Evolutionary conservation across 2,888 invertebrate species (phyloP).

Genomic region (Nomada hirtipes): DNA sequence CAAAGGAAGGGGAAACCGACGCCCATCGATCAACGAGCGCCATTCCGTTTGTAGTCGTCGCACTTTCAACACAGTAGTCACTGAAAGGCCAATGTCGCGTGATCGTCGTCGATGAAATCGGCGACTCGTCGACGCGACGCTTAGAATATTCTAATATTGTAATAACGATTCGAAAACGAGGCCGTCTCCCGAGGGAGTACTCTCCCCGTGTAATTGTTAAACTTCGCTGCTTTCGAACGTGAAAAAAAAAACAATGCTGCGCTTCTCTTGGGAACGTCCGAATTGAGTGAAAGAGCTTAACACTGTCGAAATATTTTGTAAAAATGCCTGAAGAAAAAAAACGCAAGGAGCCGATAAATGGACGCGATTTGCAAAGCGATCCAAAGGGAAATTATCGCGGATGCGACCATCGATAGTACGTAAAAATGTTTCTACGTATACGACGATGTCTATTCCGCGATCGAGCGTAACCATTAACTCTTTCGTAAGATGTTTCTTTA

Average conservation of each 20-base stretch:
- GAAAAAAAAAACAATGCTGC: constrained; percentile 1
- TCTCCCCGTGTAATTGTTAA: neutral
- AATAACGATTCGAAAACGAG: constrained; percentile 45
- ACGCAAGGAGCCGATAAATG: neutral
- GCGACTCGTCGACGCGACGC: constrained; percentile 25
- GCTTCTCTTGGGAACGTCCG: constrained; percentile 30
- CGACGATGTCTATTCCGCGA: constrained; percentile 3
- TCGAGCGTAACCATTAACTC: constrained; percentile 36
- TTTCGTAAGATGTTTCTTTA: constrained; percentile 64
- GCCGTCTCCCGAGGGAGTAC: constrained; percentile 8
- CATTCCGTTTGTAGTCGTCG: constrained; percentile 82
- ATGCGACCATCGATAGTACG: constrained; percentile 3
- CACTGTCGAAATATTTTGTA: constrained; percentile 60
- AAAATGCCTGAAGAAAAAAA: constrained; percentile 24
- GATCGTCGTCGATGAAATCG: constrained; percentile 9
- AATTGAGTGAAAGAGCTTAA: constrained; percentile 59
- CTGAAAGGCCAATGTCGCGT: constrained; percentile 30
- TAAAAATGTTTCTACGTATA: neutral
- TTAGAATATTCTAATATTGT: constrained; percentile 54
- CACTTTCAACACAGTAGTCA: constrained; percentile 34
- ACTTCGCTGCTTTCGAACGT: constrained; percentile 13
- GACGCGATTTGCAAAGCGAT: constrained; percentile 34
- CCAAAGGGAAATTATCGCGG: constrained; percentile 23
- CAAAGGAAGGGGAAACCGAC: constrained; percentile 84
- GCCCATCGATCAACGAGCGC: constrained; percentile 83